Conservation (phyloP, 1,140 invertebrate species). For the Teleopsis dalmanni region DNA sequence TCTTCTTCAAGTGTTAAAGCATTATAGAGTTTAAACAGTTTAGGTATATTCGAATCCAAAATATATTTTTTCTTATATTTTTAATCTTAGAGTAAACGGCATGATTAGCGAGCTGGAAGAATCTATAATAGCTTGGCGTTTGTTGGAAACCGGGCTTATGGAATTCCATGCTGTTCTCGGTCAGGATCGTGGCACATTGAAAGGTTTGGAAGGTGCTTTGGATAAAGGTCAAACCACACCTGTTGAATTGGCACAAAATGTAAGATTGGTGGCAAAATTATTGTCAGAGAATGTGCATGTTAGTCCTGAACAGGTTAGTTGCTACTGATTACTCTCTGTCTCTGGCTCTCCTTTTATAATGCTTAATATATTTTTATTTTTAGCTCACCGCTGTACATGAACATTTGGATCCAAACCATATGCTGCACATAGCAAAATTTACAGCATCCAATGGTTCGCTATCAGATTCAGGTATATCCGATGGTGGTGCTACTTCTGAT, state of each 20-base stretch:
- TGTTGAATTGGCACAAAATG: conserved; percentile 53
- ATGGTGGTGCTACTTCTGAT: conserved; percentile 60
- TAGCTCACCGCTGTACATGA: conserved; percentile 31
- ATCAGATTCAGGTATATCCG: conserved; percentile 69
- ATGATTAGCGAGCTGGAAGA: too few relatives aligned
- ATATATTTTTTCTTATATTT: too few relatives aligned
- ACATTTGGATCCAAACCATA: conserved; percentile 37
- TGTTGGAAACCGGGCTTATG: conserved; percentile 54
- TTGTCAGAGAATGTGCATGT: conserved; percentile 57
- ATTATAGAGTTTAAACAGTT: too few relatives aligned
- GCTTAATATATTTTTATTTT: background rate
- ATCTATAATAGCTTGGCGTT: conserved; percentile 54
- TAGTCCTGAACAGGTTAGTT: conserved; percentile 44
- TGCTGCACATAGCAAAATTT: conserved; percentile 40
- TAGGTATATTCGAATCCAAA: too few relatives aligned
- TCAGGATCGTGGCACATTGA: conserved; percentile 57
- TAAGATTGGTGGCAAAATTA: conserved; percentile 59
- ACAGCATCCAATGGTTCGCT: conserved; percentile 53
- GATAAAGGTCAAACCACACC: conserved; percentile 54
- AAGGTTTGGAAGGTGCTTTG: conserved; percentile 54
- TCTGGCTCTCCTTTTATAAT: too few relatives aligned
- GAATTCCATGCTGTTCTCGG: conserved; percentile 57
- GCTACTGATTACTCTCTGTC: background rate
- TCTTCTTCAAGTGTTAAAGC: too few relatives aligned
- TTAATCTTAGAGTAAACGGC: too few relatives aligned